Percentiles rank a stretch among this genome's conserved stretches.
These are phyloP conservation scores for Nycteola revayana DNA, from an alignment of 2,888 invertebrate species.

Conservation along the genomic window DNA sequence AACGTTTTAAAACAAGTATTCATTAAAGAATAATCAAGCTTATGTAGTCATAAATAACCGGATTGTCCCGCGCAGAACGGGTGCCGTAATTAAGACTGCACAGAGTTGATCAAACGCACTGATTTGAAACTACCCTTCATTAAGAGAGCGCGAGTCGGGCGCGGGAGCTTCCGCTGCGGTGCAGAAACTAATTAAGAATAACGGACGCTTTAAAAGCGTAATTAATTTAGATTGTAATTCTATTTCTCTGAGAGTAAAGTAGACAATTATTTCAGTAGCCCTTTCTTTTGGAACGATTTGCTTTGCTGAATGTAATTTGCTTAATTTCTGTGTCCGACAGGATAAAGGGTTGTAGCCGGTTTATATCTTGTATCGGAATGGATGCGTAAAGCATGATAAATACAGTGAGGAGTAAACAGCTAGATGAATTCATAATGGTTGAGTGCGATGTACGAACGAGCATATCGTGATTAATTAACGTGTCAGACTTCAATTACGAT, in stretches of 20 bases:
- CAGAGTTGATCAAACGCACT: slow-evolving; percentile 83
- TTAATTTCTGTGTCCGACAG: slow-evolving; percentile 74
- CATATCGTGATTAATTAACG: slow-evolving; percentile 37
- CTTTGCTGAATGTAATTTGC: slow-evolving; percentile 75
- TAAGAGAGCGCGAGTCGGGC: slow-evolving; percentile 72
- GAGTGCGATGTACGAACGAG: slow-evolving; percentile 29
- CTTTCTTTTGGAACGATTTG: slow-evolving; percentile 79
- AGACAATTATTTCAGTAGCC: slow-evolving; percentile 81
- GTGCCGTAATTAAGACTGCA: slow-evolving; percentile 82
- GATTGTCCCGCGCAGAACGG: slow-evolving; percentile 81
- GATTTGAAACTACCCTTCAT: slow-evolving; percentile 82
- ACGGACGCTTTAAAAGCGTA: slow-evolving; percentile 83
- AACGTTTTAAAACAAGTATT: slow-evolving; percentile 83
- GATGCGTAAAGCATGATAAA: slow-evolving; percentile 21
- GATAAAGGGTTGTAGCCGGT: slow-evolving; percentile 55
- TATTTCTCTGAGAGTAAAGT: slow-evolving; percentile 80
- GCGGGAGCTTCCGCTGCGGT: slow-evolving; percentile 78
- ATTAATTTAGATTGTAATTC: slow-evolving; percentile 83
- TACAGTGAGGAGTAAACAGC: slow-evolving; percentile 18
- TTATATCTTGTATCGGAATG: slow-evolving; percentile 32
- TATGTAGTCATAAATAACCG: slow-evolving; percentile 83
- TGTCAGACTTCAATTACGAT: background rate
- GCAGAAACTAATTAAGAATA: slow-evolving; percentile 83
- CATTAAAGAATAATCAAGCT: slow-evolving; percentile 83
- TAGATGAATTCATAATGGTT: slow-evolving; percentile 33